Base-by-base conservation (phyloP, 2,888 invertebrate genomes). In the Eueremaeus valkanovi region DNA sequence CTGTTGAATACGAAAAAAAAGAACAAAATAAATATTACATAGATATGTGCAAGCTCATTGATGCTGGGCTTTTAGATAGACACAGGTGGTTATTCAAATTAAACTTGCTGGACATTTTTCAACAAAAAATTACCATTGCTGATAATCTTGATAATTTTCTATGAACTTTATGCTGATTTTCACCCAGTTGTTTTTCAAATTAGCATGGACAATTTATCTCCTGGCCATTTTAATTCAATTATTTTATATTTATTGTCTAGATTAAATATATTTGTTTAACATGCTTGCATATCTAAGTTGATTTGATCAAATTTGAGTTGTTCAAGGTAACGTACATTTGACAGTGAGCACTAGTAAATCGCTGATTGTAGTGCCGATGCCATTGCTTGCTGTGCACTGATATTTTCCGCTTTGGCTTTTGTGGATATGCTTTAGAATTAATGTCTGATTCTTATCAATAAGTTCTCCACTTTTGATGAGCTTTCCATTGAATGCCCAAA, bases 391-490 rank as follows among this genome's bases (percentile, higher is more conserved):
- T n/a, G 77, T 66, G 58, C 80, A 80, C 27, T 73, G 78, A 74
- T 80, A 80, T 18, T 73, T 73, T 21, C 80, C 80, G 0, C 79
- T 73, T 36, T 79, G 91, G 84, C 90, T 89, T 79, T 91, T 88
- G 77, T 92, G 92, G 81, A 94, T 92, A 85, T 90, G 91, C 85
- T 94, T 93, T 82, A 94, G 88, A 78, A 93, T 93, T 80, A 94
- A 87, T 83, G 93, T 93, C 85, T 94, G 93, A 87, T 93, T 93
- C 3, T 27, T 24, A 11, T 27, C 29, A 29, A 29, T 13, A 16
- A 58, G 29, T 58, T 58, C 13, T 3, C 3, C 21, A 5, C 9
- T 21, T 51, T 51, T 51, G 8, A 58, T 31, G 9, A 16, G 27
- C 18, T 16, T 13, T 5, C 58, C 58, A 58, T 58, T 16, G 13